Evolutionary conservation across 2,797 vertebrate species (phyloP).

Genomic region (Danio choprae): DNA sequence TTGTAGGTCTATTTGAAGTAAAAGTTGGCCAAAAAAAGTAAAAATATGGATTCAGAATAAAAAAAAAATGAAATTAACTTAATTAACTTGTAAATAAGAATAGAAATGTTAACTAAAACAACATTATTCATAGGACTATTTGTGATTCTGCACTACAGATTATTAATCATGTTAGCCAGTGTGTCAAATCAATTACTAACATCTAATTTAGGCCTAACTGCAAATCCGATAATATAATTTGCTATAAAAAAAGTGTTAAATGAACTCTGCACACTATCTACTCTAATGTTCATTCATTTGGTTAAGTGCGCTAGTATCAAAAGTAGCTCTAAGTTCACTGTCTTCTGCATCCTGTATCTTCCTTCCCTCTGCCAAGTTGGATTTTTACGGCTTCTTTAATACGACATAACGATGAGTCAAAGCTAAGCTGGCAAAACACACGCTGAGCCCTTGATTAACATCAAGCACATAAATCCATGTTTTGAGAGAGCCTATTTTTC

Average conservation of each 20-base stretch:
- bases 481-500: slow-evolving; percentile 47
- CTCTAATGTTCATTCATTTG: neutral
- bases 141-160: too few species aligned
- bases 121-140: too few species aligned
- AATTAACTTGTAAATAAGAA: too few species aligned
- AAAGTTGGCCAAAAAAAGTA: too few species aligned
- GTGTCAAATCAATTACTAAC: neutral
- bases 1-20: too few species aligned
- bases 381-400: slow-evolving; percentile 43
- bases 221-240: neutral
- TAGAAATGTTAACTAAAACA: too few species aligned
- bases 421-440: slow-evolving; percentile 52
- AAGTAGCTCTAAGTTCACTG: slow-evolving; percentile 2
- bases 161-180: too few species aligned
- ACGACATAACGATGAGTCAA: slow-evolving; percentile 42
- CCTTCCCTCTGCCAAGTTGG: slow-evolving; percentile 23
- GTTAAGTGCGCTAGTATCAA: neutral
- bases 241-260: neutral
- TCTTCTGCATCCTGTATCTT: neutral
- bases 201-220: too few species aligned
- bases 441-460: slow-evolving; percentile 59
- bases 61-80: too few species aligned
- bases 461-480: slow-evolving; percentile 58
- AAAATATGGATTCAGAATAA: too few species aligned
- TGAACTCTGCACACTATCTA: neutral